Base-by-base conservation (phyloP, 2,888 invertebrate genomes). In the Autographa pulchrina region DNA sequence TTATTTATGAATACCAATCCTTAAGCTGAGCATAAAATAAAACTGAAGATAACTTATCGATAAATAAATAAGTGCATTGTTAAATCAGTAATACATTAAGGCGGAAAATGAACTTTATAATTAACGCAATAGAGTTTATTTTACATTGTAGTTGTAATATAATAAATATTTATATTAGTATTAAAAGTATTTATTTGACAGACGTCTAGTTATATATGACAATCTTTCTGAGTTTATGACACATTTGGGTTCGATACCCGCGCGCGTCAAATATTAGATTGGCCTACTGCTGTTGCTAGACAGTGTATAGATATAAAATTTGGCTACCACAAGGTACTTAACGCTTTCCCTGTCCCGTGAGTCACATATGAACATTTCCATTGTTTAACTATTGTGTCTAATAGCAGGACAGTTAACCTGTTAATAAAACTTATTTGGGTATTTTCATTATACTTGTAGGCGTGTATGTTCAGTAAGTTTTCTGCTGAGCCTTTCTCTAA, bases 1-100 rank as follows among this genome's bases (percentile, higher is more conserved):
- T 56, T 25, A 56, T 56, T 56, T 56, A 25, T 56, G 54, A 25
- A 25, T 56, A 5, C 54, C 20, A 25, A 25, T 56, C 20, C 54
- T 56, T 56, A 56, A 25, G n/a, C 16, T 48, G 8, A 48, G 13
- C 54, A 56, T 56, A 77, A 72, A 78, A 73, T 70, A 75, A 65
- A 31, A 56, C 14, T 62, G 52, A 18, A 65, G 81, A 81, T 81
- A 77, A 9, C 60, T 69, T 70, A 83, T 81, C 81, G 65, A 70
- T 38, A 68, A 69, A 48, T 60, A 58, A 67, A 11, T 11, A 38
- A 38, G 38, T 38, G 64, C 68, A 67, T 67, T 72, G 71, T 80
- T 59, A 43, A 67, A 52, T 62, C 41, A 62, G 56, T 18, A 25
- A 8, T n/a, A 14, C 9, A 14, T 0, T 41, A 3, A 7, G 13